These are phyloP conservation scores for Philhelius pedissequus DNA, from an alignment of 2,888 invertebrate species.

Conservation along the genomic window DNA sequence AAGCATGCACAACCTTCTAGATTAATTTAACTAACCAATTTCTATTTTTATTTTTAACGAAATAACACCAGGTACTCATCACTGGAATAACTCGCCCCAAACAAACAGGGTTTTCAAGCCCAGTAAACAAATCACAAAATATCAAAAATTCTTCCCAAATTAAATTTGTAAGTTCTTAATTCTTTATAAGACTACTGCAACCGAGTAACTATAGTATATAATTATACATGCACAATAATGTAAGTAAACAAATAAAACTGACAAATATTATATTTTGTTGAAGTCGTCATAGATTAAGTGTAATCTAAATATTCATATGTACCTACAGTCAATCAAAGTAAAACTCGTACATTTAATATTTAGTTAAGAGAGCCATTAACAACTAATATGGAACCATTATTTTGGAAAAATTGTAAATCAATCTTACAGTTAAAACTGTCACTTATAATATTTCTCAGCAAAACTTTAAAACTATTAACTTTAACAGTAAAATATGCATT, in stretches of 20 bases:
- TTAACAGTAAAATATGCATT: no score
- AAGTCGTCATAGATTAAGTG: neutral
- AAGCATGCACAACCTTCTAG: neutral
- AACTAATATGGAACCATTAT: no score
- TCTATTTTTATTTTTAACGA: neutral
- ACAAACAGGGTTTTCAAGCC: neutral
- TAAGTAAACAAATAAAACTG: neutral
- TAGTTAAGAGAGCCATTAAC: no score
- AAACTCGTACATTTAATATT: no score
- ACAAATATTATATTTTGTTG: neutral
- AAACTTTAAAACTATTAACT: no score
- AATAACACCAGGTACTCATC: neutral
- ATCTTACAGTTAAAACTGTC: no score
- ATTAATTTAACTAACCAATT: neutral
- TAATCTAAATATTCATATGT: no score
- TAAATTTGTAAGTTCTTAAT: neutral
- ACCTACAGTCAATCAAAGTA: no score
- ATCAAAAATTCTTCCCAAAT: neutral
- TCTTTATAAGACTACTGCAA: neutral
- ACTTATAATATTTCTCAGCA: no score
- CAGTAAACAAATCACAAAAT: neutral
- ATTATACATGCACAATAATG: neutral
- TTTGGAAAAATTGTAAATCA: no score
- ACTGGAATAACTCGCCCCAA: neutral
- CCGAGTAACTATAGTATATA: neutral